Conservation (phyloP, 2,888 invertebrate genomes). For the Agrypnus murinus region DNA sequence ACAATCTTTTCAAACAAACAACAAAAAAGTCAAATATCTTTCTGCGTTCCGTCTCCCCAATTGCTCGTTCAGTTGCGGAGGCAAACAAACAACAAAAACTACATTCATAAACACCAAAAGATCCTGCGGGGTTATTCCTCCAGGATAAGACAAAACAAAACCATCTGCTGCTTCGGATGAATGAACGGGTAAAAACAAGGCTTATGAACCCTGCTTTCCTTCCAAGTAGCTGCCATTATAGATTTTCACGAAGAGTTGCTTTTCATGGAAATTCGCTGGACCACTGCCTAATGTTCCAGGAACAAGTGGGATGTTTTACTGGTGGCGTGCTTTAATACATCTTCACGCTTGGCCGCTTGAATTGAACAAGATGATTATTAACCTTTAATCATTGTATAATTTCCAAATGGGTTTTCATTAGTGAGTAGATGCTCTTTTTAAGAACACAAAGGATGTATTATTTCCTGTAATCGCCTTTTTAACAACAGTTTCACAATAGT, state of each 20-base stretch:
- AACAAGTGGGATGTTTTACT: slow-evolving; percentile 30
- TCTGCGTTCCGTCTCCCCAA: not conserved
- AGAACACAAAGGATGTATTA: not conserved
- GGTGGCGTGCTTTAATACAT: slow-evolving; percentile 13
- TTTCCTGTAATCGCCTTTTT: too few relatives aligned
- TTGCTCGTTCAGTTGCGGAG: not conserved
- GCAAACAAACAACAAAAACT: slow-evolving; percentile 19
- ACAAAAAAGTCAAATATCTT: not conserved
- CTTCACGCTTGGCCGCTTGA: slow-evolving; percentile 19
- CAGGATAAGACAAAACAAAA: slow-evolving; percentile 25
- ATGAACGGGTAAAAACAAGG: slow-evolving; percentile 25
- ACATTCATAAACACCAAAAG: slow-evolving; percentile 18
- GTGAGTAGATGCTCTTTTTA: not conserved
- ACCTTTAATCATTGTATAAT: slow-evolving; percentile 16
- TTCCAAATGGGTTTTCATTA: not conserved
- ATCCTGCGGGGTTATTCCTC: slow-evolving; percentile 23
- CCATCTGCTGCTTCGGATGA: slow-evolving; percentile 28
- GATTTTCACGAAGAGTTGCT: slow-evolving; percentile 24
- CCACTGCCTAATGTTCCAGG: slow-evolving; percentile 30
- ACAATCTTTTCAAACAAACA: slow-evolving; percentile 6
- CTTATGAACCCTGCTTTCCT: slow-evolving; percentile 19
- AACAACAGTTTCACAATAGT: too few relatives aligned
- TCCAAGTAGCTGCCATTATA: slow-evolving; percentile 29
- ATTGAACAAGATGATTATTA: slow-evolving; percentile 8
- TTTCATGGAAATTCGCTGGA: slow-evolving; percentile 32